Percentiles rank a stretch among this genome's conserved stretches.
Evolutionary conservation across 2,113 vertebrate genomes (phyloP).

Genomic region (Paracyprichromis sp.): DNA sequence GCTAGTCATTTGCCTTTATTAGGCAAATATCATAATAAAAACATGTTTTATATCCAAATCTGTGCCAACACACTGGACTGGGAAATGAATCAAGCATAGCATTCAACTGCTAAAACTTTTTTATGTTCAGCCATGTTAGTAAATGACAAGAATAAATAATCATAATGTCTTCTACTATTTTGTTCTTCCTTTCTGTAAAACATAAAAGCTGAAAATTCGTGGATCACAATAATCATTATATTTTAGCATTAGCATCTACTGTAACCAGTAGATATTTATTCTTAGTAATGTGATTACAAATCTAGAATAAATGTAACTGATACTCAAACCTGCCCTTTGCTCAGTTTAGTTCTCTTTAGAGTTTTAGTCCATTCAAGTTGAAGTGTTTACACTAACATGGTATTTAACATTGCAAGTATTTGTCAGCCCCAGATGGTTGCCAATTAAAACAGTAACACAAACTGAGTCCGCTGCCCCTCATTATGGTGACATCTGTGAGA

Average conservation of each 20-base stretch:
- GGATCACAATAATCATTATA: not conserved
- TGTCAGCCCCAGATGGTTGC: conserved; percentile 39
- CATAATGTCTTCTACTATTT: not conserved
- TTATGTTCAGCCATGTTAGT: not conserved
- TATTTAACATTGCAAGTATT: conserved; percentile 13
- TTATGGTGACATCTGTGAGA: conserved; percentile 59
- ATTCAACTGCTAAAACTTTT: not conserved
- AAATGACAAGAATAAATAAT: not conserved
- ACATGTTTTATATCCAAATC: not conserved
- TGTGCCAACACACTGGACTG: not conserved
- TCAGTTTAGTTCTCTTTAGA: not conserved
- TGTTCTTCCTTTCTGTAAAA: not conserved
- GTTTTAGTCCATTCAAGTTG: not conserved
- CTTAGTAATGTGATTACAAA: not conserved
- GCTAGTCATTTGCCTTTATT: not conserved
- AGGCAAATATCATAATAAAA: not conserved
- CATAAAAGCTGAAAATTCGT: not conserved
- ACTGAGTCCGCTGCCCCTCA: conserved; percentile 27
- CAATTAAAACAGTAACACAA: conserved; percentile 37
- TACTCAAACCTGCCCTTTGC: not conserved
- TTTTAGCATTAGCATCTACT: not conserved
- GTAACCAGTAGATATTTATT: not conserved
- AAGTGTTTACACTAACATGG: not conserved
- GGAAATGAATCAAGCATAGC: not conserved
- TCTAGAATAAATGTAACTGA: not conserved